Evolutionary conservation across 2,888 invertebrate species (phyloP).

Genomic region (Chelonus formosanus): DNA sequence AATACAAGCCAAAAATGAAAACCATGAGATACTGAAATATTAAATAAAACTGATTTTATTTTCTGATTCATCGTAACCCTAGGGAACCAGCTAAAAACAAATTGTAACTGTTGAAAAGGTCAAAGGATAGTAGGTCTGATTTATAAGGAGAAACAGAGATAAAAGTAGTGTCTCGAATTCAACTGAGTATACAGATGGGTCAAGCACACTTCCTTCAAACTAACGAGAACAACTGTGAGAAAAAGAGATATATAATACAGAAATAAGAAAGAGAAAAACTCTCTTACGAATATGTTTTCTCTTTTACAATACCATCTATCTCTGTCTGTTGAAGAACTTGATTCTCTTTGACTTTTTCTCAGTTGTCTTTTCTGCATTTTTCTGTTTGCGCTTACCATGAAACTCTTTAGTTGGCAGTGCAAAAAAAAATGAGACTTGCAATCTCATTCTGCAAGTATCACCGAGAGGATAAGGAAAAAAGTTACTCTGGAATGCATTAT

Average conservation of each 20-base stretch:
- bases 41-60: slow-evolving; percentile 16
- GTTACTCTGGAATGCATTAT: slow-evolving; percentile 6
- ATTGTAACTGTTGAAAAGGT: slow-evolving; percentile 11
- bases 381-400: slow-evolving; percentile 29
- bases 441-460: slow-evolving; percentile 20
- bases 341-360: slow-evolving; percentile 34
- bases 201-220: slow-evolving; percentile 26
- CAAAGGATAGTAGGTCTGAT: not conserved
- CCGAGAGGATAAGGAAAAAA: not conserved
- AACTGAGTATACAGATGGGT: slow-evolving; percentile 24
- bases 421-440: slow-evolving; percentile 13
- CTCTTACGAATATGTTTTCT: slow-evolving; percentile 8
- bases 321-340: slow-evolving; percentile 9
- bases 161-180: slow-evolving; percentile 15
- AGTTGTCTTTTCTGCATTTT: slow-evolving; percentile 29
- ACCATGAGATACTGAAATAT: slow-evolving; percentile 14
- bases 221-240: slow-evolving; percentile 22
- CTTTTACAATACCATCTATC: not conserved
- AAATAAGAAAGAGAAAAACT: slow-evolving; percentile 10
- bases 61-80: slow-evolving; percentile 1
- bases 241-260: slow-evolving; percentile 21
- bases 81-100: slow-evolving; percentile 14
- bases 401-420: slow-evolving; percentile 1
- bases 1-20: slow-evolving; percentile 15
- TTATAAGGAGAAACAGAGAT: not conserved